A percentile compares a stretch with the other conserved stretches of the same genome.
Conservation (phyloP, 2,113 vertebrate species). For the Psittacara wagleri region DNA sequence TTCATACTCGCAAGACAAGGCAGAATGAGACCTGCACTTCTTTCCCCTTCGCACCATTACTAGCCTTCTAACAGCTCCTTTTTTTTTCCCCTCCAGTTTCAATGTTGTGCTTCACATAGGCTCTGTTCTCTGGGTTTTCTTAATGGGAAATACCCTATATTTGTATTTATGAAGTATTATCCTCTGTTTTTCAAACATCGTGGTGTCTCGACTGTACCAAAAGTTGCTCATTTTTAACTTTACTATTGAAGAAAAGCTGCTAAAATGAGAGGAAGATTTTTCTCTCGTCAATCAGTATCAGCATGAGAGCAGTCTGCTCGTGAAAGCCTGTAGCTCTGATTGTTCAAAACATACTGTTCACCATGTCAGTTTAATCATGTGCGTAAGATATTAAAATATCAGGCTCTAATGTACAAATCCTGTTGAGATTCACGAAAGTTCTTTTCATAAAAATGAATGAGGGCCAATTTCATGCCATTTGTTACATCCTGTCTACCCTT, state of each 20-base stretch:
- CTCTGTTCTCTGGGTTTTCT: neutral
- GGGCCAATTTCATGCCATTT: neutral
- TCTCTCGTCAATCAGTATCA: neutral
- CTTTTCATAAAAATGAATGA: neutral
- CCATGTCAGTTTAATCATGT: neutral
- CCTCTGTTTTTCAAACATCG: neutral
- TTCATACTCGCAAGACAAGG: neutral
- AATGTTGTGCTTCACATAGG: neutral
- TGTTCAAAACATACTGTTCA: neutral
- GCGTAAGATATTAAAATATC: neutral
- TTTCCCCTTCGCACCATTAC: neutral
- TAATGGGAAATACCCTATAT: neutral
- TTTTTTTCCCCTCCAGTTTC: neutral
- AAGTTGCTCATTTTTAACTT: neutral
- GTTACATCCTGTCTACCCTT: neutral
- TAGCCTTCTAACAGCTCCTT: neutral
- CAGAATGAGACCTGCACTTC: neutral
- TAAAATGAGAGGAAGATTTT: constrained; percentile 16
- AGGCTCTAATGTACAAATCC: neutral
- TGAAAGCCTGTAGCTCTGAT: neutral
- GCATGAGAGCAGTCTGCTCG: neutral
- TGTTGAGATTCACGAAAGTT: neutral
- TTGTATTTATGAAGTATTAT: neutral
- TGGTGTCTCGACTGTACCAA: neutral
- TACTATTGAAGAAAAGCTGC: constrained; percentile 28